A percentile compares a stretch with the other conserved stretches of the same genome.
Conservation (phyloP, 2,888 invertebrate species). For the Steinernema scapterisci region DNA sequence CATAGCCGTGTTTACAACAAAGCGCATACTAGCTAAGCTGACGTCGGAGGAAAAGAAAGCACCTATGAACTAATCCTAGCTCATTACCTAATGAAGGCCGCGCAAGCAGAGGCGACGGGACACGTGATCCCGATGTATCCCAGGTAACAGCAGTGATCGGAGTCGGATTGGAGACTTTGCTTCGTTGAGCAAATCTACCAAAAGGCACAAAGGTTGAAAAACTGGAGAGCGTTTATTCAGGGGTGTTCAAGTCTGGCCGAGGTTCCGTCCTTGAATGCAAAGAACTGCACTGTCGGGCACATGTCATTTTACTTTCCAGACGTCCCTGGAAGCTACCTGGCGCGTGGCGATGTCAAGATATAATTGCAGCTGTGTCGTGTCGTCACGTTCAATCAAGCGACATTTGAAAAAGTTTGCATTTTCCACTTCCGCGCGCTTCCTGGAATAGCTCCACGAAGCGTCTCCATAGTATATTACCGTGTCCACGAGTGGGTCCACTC, state of each 20-base stretch:
- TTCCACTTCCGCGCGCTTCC: too few relatives aligned
- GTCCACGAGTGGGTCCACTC: conserved; percentile 7
- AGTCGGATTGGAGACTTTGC: background rate
- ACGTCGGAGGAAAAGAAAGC: background rate
- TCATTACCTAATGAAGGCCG: conserved; percentile 1
- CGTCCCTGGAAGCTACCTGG: too few relatives aligned
- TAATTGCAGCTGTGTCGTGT: too few relatives aligned
- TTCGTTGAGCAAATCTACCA: background rate
- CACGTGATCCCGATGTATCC: conserved; percentile 6
- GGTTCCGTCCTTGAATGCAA: too few relatives aligned
- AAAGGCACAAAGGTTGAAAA: too few relatives aligned
- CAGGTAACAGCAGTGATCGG: conserved; percentile 11
- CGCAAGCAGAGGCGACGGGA: background rate
- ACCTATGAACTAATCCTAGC: background rate
- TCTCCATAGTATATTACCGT: background rate
- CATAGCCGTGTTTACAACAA: background rate
- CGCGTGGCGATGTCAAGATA: too few relatives aligned
- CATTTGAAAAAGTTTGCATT: too few relatives aligned
- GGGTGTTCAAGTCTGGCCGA: too few relatives aligned
- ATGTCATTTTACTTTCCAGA: too few relatives aligned
- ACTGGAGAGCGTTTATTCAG: too few relatives aligned
- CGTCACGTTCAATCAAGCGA: too few relatives aligned
- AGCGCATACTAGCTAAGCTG: background rate
- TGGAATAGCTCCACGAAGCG: background rate
- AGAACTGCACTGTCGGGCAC: too few relatives aligned